A percentile compares a stretch with the other conserved stretches of the same genome.
Evolutionary conservation across 1,140 invertebrate genomes (phyloP).

Genomic region (Paramacrobiotus metropolitanus): DNA sequence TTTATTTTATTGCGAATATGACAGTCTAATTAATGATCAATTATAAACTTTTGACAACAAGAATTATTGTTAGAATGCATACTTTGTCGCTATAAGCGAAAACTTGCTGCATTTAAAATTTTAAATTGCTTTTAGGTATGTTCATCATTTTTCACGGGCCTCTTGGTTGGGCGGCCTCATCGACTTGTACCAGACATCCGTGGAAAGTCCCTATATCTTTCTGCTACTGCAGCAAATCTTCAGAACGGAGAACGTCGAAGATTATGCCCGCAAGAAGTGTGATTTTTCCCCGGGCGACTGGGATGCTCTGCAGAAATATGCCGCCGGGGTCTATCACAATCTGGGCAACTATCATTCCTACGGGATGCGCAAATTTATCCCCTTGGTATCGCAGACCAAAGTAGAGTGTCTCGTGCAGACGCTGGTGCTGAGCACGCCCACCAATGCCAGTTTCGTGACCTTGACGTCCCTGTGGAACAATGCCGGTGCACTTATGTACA

Average conservation of each 20-base stretch:
- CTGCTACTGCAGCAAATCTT: not conserved
- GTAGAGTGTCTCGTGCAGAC: not conserved
- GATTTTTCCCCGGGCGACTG: not conserved
- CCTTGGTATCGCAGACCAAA: constrained; percentile 38
- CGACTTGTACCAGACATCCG: not conserved
- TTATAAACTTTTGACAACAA: too few species aligned
- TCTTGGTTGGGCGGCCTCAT: not conserved
- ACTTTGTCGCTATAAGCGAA: too few species aligned
- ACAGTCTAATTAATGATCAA: too few species aligned
- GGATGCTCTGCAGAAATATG: not conserved
- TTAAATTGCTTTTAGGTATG: too few species aligned
- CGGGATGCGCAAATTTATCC: constrained; percentile 80
- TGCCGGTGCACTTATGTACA: constrained; percentile 38
- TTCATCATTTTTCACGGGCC: not conserved
- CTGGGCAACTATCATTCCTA: constrained; percentile 81
- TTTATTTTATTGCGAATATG: too few species aligned
- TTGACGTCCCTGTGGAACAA: constrained; percentile 31
- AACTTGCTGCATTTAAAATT: too few species aligned
- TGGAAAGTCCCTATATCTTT: not conserved
- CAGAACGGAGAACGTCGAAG: not conserved
- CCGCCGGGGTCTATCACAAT: constrained; percentile 45
- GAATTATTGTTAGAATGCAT: too few species aligned
- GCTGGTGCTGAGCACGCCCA: not conserved
- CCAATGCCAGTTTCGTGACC: not conserved
- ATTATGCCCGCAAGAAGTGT: not conserved